Base-by-base conservation (phyloP, 2,888 invertebrate species). In the Apodemia zela region DNA sequence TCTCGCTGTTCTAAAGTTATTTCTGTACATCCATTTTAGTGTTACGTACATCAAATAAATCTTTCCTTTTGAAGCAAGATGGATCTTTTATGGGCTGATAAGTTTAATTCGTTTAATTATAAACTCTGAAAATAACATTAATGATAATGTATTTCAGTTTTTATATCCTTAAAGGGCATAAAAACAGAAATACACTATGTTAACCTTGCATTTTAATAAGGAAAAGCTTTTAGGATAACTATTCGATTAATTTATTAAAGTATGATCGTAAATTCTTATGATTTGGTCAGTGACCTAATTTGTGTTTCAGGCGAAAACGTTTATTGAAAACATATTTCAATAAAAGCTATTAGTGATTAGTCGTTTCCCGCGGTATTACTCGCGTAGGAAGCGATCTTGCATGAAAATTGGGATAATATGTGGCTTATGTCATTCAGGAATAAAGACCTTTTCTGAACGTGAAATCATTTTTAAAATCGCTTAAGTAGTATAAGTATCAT, bases 11-110 rank as follows among this genome's bases (percentile, higher is more conserved):
- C 74, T 75, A 72, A 66, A 68, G 73, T 73, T 85, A 84, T 84
- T 83, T 85, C 73, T 60, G 80, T 76, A 64, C 68, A 69, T 72
- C 71, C 66, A 68, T 70, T 71, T 72, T 62, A 71, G 21, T 21
- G 51, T 67, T 66, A 71, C 72, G 74, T 73, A 74, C 78, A 76
- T 80, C 76, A 73, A 73, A 84, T 85, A 81, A 81, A 85, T 84
- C 79, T 80, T 71, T 76, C 71, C 80, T 80, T 86, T 83, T 82
- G 83, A 82, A 80, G 82, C 80, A 75, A 76, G 79, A 77, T 77
- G 77, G 75, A 79, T 51, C 74, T 69, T 77, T 75, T 77, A 76
- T 75, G 76, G 77, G 69, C 71, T 80, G 87, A 89, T 89, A 88
- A 87, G 73, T 77, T 73, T 75, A 74, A 67, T 71, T 71, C 60